Conservation (phyloP, 2,797 vertebrate species). For the Geotrypetes seraphini region DNA sequence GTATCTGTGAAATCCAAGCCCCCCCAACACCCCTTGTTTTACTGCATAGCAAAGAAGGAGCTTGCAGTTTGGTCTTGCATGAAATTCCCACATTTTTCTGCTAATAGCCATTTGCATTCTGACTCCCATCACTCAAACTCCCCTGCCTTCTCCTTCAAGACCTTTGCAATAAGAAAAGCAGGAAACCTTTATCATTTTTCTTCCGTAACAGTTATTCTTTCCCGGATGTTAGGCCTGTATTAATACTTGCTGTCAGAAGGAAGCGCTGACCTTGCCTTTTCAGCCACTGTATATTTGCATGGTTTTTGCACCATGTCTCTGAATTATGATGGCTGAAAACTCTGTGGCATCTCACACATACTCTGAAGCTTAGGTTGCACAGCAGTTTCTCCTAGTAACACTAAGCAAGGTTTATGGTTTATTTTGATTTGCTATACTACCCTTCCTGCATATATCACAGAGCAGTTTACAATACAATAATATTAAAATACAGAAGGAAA, state of each 20-base stretch:
- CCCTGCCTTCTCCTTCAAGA: not conserved
- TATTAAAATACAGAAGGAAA: too few species aligned
- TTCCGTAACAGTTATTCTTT: too few species aligned
- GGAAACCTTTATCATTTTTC: slow-evolving; percentile 4
- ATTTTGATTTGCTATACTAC: too few species aligned
- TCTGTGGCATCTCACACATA: too few species aligned
- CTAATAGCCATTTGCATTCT: not conserved
- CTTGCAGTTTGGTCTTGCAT: slow-evolving; percentile 18
- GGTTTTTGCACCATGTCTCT: too few species aligned
- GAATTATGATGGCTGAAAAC: too few species aligned
- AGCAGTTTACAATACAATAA: too few species aligned
- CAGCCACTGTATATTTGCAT: rapidly evolving
- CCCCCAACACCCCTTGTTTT: slow-evolving; percentile 33
- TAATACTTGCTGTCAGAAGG: too few species aligned
- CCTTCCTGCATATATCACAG: too few species aligned
- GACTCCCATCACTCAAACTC: not conserved
- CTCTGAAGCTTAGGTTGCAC: too few species aligned
- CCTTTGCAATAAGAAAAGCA: not conserved
- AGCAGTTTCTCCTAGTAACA: too few species aligned
- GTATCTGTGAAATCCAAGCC: slow-evolving; percentile 47
- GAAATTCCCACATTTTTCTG: slow-evolving; percentile 3
- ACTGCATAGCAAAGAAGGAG: slow-evolving; percentile 23
- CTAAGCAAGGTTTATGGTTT: not conserved
- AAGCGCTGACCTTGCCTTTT: slow-evolving; percentile 17
- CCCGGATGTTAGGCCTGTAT: too few species aligned